phyloP scores from a whole-genome alignment of 2,888 invertebrate species.

The Creontiades dilutus region DNA sequence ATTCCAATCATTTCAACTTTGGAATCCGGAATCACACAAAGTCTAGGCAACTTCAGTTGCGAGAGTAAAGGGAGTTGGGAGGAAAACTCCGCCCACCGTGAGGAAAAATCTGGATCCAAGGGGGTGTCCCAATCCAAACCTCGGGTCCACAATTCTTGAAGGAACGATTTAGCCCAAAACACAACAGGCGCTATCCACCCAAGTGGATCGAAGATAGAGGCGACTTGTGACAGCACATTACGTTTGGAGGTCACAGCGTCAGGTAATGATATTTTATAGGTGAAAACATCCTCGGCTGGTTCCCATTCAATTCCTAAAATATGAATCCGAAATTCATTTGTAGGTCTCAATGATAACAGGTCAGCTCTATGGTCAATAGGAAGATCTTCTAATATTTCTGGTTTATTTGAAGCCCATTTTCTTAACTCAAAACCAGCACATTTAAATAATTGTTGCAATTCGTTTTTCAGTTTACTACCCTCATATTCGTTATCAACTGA shows the following conservation, averaged over 20 bases:
- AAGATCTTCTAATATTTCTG: background rate
- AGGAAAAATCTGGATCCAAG: background rate
- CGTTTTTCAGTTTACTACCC: background rate
- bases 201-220: too few species aligned
- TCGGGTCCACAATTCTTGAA: background rate
- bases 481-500: background rate
- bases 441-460: background rate
- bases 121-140: constrained; percentile 33
- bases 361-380: background rate
- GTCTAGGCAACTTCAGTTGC: background rate
- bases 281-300: background rate
- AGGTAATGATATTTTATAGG: constrained; percentile 27
- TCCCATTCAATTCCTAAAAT: constrained; percentile 34
- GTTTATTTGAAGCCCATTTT: background rate
- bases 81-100: constrained; percentile 62
- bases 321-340: background rate
- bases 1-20: background rate
- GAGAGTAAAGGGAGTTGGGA: background rate
- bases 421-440: background rate
- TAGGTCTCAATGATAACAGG: background rate
- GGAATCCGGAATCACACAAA: background rate
- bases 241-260: too few species aligned
- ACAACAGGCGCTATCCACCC: too few species aligned
- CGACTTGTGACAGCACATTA: too few species aligned
- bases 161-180: constrained; percentile 17